These are phyloP conservation scores for Macrotus californicus DNA, from an alignment of 2,113 vertebrate genomes.

Conservation along the genomic window DNA sequence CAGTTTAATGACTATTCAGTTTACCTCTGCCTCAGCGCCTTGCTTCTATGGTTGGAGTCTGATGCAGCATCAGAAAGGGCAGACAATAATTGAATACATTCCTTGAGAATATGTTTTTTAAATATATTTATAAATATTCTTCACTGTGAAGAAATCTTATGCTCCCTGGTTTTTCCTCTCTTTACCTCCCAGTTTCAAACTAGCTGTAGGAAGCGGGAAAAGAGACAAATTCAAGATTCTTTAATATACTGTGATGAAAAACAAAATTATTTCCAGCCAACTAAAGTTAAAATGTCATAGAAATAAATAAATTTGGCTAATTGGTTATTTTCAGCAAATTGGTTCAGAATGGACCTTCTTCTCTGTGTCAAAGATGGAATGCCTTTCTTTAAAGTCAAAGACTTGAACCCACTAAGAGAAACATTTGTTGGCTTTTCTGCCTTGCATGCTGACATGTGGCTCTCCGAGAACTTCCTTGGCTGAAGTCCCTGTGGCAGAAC, in stretches of 20 bases:
- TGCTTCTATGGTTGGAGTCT: not conserved
- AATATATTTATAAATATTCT: constrained; percentile 19
- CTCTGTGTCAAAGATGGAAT: not conserved
- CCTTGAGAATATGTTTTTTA: constrained; percentile 25
- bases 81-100: constrained; percentile 34
- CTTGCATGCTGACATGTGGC: not conserved
- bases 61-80: not conserved
- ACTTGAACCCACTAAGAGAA: constrained; percentile 17
- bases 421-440: not conserved
- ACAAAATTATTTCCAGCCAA: constrained; percentile 2
- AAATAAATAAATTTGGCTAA: constrained; percentile 15
- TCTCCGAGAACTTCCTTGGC: not conserved
- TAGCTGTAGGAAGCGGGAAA: not conserved
- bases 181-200: not conserved
- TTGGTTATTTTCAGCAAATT: not conserved
- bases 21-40: not conserved
- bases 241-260: constrained; percentile 9
- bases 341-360: constrained; percentile 1
- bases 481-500: not conserved
- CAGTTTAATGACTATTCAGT: not conserved
- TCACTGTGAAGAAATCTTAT: constrained; percentile 2
- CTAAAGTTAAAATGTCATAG: constrained; percentile 16
- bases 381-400: constrained; percentile 34
- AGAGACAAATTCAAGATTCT: constrained; percentile 28
- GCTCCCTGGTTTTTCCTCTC: not conserved